Evolutionary conservation across 2,113 vertebrate genomes (phyloP).

Genomic region (Ardeotis arabs): DNA sequence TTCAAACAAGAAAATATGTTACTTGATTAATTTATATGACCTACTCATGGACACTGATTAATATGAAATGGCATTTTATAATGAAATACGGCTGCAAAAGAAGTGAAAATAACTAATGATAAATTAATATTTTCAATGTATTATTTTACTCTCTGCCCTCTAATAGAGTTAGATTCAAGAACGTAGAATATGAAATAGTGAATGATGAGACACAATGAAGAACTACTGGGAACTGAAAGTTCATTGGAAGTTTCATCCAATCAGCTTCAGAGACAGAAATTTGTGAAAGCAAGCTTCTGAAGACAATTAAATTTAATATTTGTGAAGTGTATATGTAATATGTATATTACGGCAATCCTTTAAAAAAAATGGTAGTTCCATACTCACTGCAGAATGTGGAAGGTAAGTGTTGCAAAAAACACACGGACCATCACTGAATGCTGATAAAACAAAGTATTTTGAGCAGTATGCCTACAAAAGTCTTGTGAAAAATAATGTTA

Average conservation of each 20-base stretch:
- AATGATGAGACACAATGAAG: not conserved
- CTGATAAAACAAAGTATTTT: not conserved
- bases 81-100: not conserved
- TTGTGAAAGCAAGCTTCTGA: not conserved
- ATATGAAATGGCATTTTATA: not conserved
- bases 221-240: not conserved
- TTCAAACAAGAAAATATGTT: not conserved
- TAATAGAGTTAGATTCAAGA: not conserved
- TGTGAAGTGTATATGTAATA: not conserved
- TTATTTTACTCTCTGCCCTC: not conserved
- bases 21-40: not conserved
- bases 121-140: not conserved
- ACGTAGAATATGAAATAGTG: not conserved
- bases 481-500: not conserved
- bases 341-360: not conserved
- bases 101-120: not conserved
- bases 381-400: not conserved
- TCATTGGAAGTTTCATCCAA: not conserved
- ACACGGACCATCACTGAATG: not conserved
- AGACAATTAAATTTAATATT: not conserved
- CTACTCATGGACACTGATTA: not conserved
- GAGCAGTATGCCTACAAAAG: not conserved
- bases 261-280: not conserved
- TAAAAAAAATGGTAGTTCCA: not conserved
- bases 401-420: not conserved